Evolutionary conservation across 2,888 invertebrate species (phyloP), one percentile per base, ranked within the genome.

Genomic region (Platynereis dumerilii): DNA sequence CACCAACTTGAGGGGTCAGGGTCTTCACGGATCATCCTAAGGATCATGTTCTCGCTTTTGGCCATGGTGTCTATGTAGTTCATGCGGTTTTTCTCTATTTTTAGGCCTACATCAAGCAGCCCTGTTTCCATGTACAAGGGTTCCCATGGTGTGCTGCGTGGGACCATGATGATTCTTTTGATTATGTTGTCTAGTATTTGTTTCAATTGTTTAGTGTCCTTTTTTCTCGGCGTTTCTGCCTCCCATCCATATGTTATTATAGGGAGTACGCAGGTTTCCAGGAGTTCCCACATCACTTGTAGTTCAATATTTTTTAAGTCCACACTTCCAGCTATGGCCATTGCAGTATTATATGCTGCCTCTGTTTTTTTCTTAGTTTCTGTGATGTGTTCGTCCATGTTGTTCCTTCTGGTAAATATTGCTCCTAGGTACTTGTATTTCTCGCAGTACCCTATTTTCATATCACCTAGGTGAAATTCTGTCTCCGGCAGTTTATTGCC

Each of bases 221-320:
- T 2, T 34, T 57, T 57, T 39, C 17, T 57, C 20, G 22, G 29
- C 1, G 7, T 2, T 24, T 34, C 28, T 3, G 57, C 42, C 12
- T 57, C 57, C 10, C 29, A 12, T 3, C 57, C 57, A 39, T 57
- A 57, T n/a, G 39, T 29, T 7, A 39, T 57, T 10, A 57, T 57
- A 1, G 57, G 29, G 3, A 10, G 15, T 57, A 57, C 34, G 39
- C 57, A 39, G 3, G 57, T 34, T 39, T 57, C 39, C 1, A 57
- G 15, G 2, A 57, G 29, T n/a, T 57, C 24, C 57, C 57, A 57
- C 34, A 57, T 57, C 24, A 12, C n/a, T 34, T 57, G n/a, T 34
- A 57, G 28, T 57, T 57, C 39, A 20, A 57, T 39, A 1, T 34
- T 34, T n/a, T 22, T 57, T 28, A 34, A 57, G 57, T 57, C 12